A percentile compares a stretch with the other conserved stretches of the same genome.
phyloP scores from a whole-genome alignment of 2,797 vertebrate genomes.

The Lacerta viridis region DNA sequence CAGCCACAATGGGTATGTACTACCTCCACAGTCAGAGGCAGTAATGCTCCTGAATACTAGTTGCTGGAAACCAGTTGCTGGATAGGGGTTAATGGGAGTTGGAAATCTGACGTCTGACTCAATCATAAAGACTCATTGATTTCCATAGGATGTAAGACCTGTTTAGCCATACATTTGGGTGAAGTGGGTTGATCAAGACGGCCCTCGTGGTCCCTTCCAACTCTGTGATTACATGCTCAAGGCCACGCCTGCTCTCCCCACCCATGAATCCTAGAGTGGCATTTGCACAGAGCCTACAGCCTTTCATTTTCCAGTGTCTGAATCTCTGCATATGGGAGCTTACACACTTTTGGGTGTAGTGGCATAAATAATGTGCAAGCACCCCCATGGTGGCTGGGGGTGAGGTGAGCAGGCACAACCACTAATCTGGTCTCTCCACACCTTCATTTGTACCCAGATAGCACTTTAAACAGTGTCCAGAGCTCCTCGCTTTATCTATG shows the following conservation, averaged over 20 bases:
- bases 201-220: too few species aligned
- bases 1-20: too few species aligned
- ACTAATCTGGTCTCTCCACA: neutral
- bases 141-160: neutral
- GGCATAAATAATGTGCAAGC: neutral
- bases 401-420: neutral
- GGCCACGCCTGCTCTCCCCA: neutral
- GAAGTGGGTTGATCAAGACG: neutral
- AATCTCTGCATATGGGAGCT: neutral
- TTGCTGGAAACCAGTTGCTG: too few species aligned
- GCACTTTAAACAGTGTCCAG: neutral
- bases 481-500: neutral
- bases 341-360: neutral
- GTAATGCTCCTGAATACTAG: too few species aligned
- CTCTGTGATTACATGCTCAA: neutral
- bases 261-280: neutral
- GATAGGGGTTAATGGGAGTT: too few species aligned
- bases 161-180: neutral
- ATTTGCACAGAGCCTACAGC: neutral
- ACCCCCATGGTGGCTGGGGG: neutral
- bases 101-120: too few species aligned
- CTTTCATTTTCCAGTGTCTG: neutral
- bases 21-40: too few species aligned
- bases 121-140: neutral
- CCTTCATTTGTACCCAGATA: neutral